Conservation (phyloP, 1,140 invertebrate species). For the Drosophila punjabiensis region DNA sequence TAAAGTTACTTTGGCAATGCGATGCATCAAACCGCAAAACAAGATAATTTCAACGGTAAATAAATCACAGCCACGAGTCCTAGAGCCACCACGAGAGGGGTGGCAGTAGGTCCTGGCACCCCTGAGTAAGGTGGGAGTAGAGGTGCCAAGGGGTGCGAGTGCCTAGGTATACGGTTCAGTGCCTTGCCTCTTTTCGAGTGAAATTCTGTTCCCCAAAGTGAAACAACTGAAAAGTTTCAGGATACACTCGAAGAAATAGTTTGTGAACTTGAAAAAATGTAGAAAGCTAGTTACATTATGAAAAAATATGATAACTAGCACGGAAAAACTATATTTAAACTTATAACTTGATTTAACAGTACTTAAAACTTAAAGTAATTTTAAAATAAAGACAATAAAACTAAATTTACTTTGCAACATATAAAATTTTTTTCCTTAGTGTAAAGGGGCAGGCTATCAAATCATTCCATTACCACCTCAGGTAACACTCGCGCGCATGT, state of each 20-base stretch:
- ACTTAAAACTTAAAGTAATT: not conserved
- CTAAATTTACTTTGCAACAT: not conserved
- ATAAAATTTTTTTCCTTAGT: not conserved
- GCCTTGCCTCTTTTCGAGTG: slow-evolving; percentile 42
- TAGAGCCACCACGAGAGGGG: slow-evolving; percentile 16
- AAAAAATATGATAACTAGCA: not conserved
- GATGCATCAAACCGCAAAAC: slow-evolving; percentile 84
- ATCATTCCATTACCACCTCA: slow-evolving; percentile 72
- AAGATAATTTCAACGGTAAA: slow-evolving; percentile 85
- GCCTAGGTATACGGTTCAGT: slow-evolving; percentile 35
- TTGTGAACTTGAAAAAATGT: not conserved
- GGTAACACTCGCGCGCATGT: slow-evolving; percentile 44
- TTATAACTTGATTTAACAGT: not conserved
- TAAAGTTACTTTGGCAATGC: slow-evolving; percentile 82
- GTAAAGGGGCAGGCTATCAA: slow-evolving; percentile 34
- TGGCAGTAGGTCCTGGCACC: not conserved
- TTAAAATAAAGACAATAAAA: too few relatives aligned
- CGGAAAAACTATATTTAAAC: too few relatives aligned
- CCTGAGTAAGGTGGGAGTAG: not conserved
- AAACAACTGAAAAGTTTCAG: slow-evolving; percentile 47
- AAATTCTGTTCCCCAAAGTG: slow-evolving; percentile 41
- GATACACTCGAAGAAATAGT: not conserved
- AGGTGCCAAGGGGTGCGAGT: not conserved
- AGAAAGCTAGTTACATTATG: too few relatives aligned
- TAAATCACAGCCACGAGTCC: slow-evolving; percentile 74